Percentiles rank a stretch among this genome's conserved stretches.
Conservation (phyloP, 1,140 invertebrate species). For the Chironomus tepperi region DNA sequence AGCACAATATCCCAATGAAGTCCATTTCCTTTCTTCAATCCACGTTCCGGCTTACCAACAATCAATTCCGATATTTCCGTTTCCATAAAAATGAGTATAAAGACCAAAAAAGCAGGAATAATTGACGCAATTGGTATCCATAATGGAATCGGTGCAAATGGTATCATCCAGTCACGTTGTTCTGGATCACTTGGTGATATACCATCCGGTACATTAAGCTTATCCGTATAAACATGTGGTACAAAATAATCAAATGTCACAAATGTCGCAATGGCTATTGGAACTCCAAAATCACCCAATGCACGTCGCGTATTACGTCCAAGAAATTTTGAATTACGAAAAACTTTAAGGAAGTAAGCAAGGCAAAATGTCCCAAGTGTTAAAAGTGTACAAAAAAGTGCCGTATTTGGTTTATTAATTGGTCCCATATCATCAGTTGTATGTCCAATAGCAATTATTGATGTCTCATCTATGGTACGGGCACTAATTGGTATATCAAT, state of each 20-base stretch:
- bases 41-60: constrained; percentile 79
- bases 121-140: constrained; percentile 67
- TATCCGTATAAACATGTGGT: constrained; percentile 66
- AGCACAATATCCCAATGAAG: constrained; percentile 88
- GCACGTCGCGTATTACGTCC: constrained; percentile 75
- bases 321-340: constrained; percentile 88
- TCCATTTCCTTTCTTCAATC: constrained; percentile 78
- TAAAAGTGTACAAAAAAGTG: constrained; percentile 77
- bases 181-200: constrained; percentile 60
- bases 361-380: constrained; percentile 82
- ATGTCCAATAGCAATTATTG: background rate
- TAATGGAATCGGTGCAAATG: constrained; percentile 54
- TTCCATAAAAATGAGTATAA: constrained; percentile 90
- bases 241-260: constrained; percentile 66
- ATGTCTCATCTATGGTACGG: too few relatives aligned
- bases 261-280: constrained; percentile 81
- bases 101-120: constrained; percentile 78
- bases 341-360: constrained; percentile 78
- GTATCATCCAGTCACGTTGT: constrained; percentile 65
- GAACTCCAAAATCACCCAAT: constrained; percentile 87
- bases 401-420: constrained; percentile 74
- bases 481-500: background rate
- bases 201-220: constrained; percentile 72
- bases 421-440: background rate
- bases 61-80: constrained; percentile 90